Base-by-base conservation (phyloP, 2,888 invertebrate species). In the Mythimna ferrago region DNA sequence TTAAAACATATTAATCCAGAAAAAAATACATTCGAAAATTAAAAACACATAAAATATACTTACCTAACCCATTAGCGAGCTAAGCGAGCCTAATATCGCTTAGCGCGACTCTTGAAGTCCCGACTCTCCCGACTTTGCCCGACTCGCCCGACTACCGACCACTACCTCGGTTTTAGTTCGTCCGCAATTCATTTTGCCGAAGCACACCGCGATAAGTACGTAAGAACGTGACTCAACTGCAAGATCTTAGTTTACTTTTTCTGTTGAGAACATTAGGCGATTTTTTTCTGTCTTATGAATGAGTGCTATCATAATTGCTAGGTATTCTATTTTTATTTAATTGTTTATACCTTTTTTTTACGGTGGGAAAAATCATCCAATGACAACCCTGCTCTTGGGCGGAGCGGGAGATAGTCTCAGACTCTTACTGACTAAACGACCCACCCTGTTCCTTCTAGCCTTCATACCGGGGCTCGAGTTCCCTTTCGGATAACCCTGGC, bases 161-260 rank as follows among this genome's bases (percentile, higher is more conserved):
- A 41, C 80, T 75, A 60, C 58, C 58, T 74, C 75, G 83, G 83
- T 81, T 78, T 74, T 66, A 65, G 80, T 84, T 84, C 86, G 89
- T 84, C 87, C 88, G 90, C 92, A 91, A 93, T 93, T 93, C 91
- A 93, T 93, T 94, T 91, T 89, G 89, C 89, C 87, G 89, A 89
- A 92, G 89, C 86, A 87, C 90, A 89, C 89, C 89, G 87, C 89
- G 90, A 92, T 94, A 94, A 94, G 93, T 93, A 92, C 87, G 82
- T 78, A 44, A 68, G 73, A 80, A 92, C 93, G 93, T 93, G 94
- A 91, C 89, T 80, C 51, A 90, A 91, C 86, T 94, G 69, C 81
- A 54, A 77, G 88, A 92, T 88, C 84, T 71, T 61, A 80, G 82
- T 85, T 87, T 82, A 88, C 88, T 86, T 90, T 88, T 86, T 78